Evolutionary conservation across 2,797 vertebrate species (phyloP).

Genomic region (Borostomias antarcticus): DNA sequence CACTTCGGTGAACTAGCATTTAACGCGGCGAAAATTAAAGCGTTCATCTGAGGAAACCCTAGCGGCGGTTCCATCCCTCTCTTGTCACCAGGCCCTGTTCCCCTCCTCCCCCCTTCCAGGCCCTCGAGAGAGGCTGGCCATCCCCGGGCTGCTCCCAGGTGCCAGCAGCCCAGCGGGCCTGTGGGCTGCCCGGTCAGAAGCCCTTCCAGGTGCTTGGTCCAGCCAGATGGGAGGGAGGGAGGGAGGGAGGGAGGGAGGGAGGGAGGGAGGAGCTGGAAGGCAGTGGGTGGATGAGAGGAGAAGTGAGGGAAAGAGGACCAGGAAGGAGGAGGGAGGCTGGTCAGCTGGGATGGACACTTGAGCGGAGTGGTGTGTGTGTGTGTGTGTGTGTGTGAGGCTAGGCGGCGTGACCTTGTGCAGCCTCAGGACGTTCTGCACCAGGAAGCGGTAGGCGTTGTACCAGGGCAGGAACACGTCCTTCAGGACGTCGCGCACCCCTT

Average conservation of each 20-base stretch:
- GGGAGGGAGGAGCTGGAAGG: not conserved
- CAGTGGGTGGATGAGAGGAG: not conserved
- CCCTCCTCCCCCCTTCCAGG: too few species aligned
- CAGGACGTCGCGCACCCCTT: constrained; percentile 92
- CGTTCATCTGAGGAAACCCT: not conserved
- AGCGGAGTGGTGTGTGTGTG: too few species aligned
- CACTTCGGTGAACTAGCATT: too few species aligned
- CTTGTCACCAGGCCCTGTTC: not conserved
- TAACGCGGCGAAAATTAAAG: not conserved
- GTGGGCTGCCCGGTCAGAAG: not conserved
- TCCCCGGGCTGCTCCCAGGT: too few species aligned
- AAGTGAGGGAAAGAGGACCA: not conserved
- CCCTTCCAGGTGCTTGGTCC: not conserved
- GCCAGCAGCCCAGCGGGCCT: too few species aligned
- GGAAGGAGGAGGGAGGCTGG: not conserved
- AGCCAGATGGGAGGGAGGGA: constrained; percentile 4
- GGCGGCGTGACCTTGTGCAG: constrained; percentile 84
- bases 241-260: not conserved
- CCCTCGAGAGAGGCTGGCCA: not conserved
- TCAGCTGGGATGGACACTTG: not conserved
- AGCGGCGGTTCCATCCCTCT: not conserved
- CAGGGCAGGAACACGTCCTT: constrained; percentile 98
- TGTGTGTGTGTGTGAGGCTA: too few species aligned
- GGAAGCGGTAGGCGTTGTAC: constrained; percentile 98
- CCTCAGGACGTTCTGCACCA: constrained; percentile 91